These are phyloP conservation scores for Thalpophila matura DNA, from an alignment of 2,888 invertebrate genomes.

Conservation along the genomic window DNA sequence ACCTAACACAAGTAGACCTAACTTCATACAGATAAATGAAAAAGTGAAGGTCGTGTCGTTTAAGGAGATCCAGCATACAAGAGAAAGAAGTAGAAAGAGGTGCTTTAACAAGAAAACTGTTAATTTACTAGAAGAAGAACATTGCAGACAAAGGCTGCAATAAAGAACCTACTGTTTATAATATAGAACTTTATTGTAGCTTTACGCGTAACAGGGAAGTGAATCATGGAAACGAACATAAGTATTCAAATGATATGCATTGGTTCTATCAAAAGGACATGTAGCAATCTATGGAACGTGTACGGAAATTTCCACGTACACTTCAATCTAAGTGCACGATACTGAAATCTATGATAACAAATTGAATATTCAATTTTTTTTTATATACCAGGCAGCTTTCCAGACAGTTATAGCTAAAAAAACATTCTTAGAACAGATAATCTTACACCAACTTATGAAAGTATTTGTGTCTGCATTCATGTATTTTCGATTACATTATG, in stretches of 20 bases:
- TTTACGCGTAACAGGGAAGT: neutral
- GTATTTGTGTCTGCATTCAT: no score
- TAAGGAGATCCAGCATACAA: neutral
- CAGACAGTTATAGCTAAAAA: no score
- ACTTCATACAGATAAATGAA: neutral
- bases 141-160: no score
- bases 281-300: slow-evolving; percentile 24
- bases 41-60: neutral
- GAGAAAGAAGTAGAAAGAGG: neutral
- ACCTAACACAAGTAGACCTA: neutral
- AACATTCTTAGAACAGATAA: no score
- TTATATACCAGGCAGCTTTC: neutral
- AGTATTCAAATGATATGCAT: slow-evolving; percentile 49
- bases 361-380: neutral
- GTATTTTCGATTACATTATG: no score
- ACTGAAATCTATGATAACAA: slow-evolving; percentile 13
- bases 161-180: no score
- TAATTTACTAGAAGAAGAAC: neutral
- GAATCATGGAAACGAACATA: neutral
- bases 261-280: slow-evolving; percentile 5
- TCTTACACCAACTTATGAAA: no score
- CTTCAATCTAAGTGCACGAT: slow-evolving; percentile 3
- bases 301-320: slow-evolving; percentile 26
- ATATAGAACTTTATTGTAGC: neutral
- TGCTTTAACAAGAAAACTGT: no score